Conservation (phyloP, 2,888 invertebrate species). For the Drosophila merina region DNA sequence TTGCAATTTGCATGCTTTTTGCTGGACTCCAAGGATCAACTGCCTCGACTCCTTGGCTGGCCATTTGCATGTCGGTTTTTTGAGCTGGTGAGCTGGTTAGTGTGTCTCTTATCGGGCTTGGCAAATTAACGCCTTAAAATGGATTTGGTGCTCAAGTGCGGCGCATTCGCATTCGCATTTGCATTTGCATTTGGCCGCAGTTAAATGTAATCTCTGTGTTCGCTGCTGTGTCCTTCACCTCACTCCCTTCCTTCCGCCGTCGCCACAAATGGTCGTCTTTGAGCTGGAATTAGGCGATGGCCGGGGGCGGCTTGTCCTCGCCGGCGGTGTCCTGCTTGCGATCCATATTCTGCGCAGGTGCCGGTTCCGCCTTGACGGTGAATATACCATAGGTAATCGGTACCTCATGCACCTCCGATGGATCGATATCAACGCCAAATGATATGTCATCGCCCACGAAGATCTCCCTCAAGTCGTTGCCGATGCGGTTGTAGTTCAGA, state of each 20-base stretch:
- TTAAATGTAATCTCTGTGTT: background rate
- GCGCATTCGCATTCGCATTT: background rate
- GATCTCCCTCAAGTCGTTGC: background rate
- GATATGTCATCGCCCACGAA: background rate
- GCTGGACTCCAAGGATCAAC: conserved; percentile 1
- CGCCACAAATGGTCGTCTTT: background rate
- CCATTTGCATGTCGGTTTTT: conserved; percentile 2
- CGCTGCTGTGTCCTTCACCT: background rate
- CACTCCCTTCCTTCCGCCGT: background rate
- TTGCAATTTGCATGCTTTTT: background rate
- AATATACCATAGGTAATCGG: background rate
- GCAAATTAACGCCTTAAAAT: conserved; percentile 6
- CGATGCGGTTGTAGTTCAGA: background rate
- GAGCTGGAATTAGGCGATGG: background rate
- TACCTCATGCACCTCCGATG: background rate
- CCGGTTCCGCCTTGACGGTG: conserved; percentile 1
- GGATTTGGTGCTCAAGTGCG: background rate
- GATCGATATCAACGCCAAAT: conserved; percentile 1
- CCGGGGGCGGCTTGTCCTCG: background rate
- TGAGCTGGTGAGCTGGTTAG: background rate
- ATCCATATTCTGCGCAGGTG: background rate
- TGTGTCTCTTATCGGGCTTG: conserved; percentile 4
- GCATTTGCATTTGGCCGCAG: conserved; percentile 4
- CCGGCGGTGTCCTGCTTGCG: background rate
- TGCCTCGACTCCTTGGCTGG: background rate